A percentile compares a stretch with the other conserved stretches of the same genome.
phyloP scores from a whole-genome alignment of 2,888 invertebrate species.

The Bimastos eiseni region DNA sequence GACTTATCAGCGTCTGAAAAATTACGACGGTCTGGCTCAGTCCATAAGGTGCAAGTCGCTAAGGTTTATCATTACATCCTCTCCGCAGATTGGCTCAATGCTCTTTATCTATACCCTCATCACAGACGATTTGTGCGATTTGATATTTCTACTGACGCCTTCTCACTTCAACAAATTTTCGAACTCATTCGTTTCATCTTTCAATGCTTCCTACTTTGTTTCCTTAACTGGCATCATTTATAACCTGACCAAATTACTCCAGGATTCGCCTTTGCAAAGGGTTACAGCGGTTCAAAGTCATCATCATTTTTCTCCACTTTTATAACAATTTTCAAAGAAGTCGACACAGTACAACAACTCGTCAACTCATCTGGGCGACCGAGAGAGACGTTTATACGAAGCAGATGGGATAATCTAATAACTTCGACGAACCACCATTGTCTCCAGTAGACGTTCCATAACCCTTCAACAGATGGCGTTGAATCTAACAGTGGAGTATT shows the following conservation, averaged over 20 bases:
- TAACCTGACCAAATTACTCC: no score
- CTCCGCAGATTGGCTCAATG: not conserved
- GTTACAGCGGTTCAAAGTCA: not conserved
- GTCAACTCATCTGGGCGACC: not conserved
- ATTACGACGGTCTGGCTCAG: no score
- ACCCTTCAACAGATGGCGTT: not conserved
- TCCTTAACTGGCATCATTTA: not conserved
- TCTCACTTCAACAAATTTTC: not conserved
- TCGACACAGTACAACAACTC: not conserved
- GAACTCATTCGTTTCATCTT: not conserved
- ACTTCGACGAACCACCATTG: not conserved
- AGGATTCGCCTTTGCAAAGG: not conserved
- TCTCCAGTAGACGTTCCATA: not conserved
- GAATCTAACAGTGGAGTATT: not conserved
- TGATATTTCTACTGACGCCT: not conserved
- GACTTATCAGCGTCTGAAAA: no score
- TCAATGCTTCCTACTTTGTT: not conserved
- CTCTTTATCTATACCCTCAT: no score
- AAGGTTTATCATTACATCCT: not conserved
- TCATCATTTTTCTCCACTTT: not conserved
- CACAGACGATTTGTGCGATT: no score
- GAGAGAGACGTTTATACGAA: not conserved
- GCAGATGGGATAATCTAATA: slow-evolving; percentile 5
- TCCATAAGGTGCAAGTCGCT: not conserved
- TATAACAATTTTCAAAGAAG: not conserved